These are phyloP conservation scores for Carlito syrichta DNA, from an alignment of 2,113 vertebrate genomes.

Conservation along the genomic window DNA sequence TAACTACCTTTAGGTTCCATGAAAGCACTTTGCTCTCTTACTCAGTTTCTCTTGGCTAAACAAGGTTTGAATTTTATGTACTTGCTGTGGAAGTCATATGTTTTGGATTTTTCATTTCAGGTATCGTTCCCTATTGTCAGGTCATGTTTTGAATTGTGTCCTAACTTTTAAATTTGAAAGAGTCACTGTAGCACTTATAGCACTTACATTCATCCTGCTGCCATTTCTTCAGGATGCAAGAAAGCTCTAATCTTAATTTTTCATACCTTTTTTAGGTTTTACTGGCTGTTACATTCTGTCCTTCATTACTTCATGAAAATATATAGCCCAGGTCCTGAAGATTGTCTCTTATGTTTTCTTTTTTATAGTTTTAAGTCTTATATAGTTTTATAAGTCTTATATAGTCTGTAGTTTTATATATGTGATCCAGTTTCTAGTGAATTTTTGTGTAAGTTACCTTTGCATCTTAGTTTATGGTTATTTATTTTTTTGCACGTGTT, in stretches of 20 bases:
- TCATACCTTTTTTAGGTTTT: neutral
- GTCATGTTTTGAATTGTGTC: constrained; percentile 3
- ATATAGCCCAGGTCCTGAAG: neutral
- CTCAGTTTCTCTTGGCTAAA: neutral
- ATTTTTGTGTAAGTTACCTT: neutral
- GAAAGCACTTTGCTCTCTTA: neutral
- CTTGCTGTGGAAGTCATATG: neutral
- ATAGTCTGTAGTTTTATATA: too few species aligned
- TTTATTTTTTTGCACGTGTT: neutral
- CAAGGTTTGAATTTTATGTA: constrained; percentile 11
- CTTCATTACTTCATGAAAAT: constrained; percentile 24
- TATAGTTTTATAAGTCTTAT: neutral
- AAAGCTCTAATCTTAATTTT: neutral
- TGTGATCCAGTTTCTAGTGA: neutral
- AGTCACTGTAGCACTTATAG: neutral
- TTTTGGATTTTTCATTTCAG: neutral
- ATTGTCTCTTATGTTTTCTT: neutral
- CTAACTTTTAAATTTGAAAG: constrained; percentile 14
- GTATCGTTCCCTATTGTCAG: neutral
- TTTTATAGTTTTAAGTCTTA: neutral
- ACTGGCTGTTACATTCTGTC: neutral
- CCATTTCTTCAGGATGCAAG: neutral
- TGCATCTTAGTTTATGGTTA: neutral
- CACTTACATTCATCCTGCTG: neutral
- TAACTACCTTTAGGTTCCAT: neutral